Conservation (phyloP, 2,113 vertebrate genomes). For the Pelodiscus sinensis region DNA sequence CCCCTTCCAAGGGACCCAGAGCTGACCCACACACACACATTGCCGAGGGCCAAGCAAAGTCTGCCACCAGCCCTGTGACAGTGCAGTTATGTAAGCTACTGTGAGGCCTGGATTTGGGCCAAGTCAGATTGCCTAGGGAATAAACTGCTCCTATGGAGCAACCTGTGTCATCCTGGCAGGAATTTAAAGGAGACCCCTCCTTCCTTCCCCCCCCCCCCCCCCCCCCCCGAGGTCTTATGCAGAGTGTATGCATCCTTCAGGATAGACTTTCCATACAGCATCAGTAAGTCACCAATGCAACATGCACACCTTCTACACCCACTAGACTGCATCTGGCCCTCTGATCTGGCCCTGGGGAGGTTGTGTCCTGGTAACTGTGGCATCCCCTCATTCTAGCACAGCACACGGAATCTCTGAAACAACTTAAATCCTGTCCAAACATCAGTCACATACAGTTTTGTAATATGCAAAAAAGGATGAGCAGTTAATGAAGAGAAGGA, state of each 20-base stretch:
- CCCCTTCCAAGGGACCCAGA: too few relatives aligned
- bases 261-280: neutral
- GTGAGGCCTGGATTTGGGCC: fast-evolving
- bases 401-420: neutral
- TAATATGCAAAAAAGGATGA: neutral
- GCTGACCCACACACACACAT: too few relatives aligned
- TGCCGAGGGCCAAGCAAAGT: too few relatives aligned
- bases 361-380: neutral
- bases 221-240: neutral
- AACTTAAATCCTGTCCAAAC: neutral
- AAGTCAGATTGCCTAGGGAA: neutral
- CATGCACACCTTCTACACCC: neutral
- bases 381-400: neutral
- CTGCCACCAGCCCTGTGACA: too few relatives aligned
- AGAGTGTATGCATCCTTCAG: fast-evolving
- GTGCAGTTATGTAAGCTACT: neutral
- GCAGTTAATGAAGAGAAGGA: neutral
- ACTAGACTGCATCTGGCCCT: neutral
- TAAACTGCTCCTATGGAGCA: fast-evolving
- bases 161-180: neutral
- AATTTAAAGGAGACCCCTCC: neutral
- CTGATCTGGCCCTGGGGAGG: neutral
- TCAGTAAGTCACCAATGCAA: fast-evolving
- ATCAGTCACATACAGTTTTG: neutral
- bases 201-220: too few relatives aligned